These are phyloP conservation scores for Agrotis ipsilon DNA, from an alignment of 2,888 invertebrate genomes.

Conservation along the genomic window DNA sequence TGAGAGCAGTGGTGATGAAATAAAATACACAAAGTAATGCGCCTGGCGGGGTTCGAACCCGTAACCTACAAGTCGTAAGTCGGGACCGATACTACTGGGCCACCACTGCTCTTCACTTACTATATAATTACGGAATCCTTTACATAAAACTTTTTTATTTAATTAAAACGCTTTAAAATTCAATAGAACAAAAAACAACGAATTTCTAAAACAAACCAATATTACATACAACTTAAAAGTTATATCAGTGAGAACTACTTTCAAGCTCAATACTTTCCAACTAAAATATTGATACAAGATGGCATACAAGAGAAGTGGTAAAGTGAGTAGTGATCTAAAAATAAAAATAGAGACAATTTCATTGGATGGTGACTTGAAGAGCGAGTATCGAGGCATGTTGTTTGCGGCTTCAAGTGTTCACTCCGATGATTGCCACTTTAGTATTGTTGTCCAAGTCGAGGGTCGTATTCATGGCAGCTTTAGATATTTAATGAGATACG, in stretches of 20 bases:
- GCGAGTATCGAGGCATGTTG: slow-evolving; percentile 1
- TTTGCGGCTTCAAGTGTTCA: slow-evolving; percentile 6
- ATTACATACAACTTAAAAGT: not conserved
- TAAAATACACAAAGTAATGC: too few species aligned
- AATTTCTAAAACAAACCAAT: too few species aligned
- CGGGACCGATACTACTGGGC: too few species aligned
- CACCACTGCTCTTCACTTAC: too few species aligned
- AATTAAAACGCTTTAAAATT: too few species aligned
- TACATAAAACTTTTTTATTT: too few species aligned
- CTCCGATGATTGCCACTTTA: slow-evolving; percentile 21
- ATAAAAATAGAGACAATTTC: slow-evolving; percentile 22
- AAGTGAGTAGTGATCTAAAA: slow-evolving; percentile 8
- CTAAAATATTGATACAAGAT: slow-evolving; percentile 19
- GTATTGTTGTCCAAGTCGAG: slow-evolving; percentile 8
- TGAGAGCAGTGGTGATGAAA: too few species aligned
- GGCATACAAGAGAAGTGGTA: slow-evolving; percentile 11
- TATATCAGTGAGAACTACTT: not conserved
- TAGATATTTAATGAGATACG: not conserved
- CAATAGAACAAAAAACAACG: too few species aligned
- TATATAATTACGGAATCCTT: too few species aligned
- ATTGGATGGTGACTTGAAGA: not conserved
- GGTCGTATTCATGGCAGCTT: slow-evolving; percentile 3
- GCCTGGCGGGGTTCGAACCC: too few species aligned
- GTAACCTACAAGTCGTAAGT: too few species aligned
- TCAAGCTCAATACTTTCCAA: not conserved